Percentiles rank a stretch among this genome's conserved stretches.
Conservation (phyloP, 2,113 vertebrate species). For the Megaleporinus macrocephalus region DNA sequence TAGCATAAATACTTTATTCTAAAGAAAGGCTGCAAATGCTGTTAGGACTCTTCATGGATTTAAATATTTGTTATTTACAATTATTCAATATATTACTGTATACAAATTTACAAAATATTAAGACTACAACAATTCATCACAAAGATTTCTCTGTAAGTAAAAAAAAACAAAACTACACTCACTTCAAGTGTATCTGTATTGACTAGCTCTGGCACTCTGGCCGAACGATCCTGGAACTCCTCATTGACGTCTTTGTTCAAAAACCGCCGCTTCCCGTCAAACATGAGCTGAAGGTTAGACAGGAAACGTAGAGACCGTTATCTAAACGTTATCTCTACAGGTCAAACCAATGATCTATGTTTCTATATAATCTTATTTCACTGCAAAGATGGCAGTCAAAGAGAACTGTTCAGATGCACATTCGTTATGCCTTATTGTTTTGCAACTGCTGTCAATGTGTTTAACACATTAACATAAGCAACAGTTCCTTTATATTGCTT, state of each 20-base stretch:
- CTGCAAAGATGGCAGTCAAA: neutral
- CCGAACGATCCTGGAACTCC: constrained; percentile 58
- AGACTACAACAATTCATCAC: neutral
- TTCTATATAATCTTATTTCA: neutral
- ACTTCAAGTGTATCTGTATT: constrained; percentile 60
- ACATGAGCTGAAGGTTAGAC: constrained; percentile 62
- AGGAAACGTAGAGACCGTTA: neutral
- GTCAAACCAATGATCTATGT: neutral
- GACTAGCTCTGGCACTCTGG: constrained; percentile 59
- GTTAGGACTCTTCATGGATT: too few relatives aligned
- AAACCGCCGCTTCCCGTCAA: constrained; percentile 58
- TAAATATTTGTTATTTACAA: too few relatives aligned
- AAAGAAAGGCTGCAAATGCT: too few relatives aligned
- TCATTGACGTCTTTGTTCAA: constrained; percentile 51
- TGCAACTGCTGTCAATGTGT: too few relatives aligned
- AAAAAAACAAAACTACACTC: neutral
- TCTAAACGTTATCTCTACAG: neutral
- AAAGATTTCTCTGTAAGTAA: neutral
- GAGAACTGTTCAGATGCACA: too few relatives aligned
- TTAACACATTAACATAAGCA: too few relatives aligned
- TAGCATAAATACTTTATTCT: too few relatives aligned
- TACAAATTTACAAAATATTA: too few relatives aligned
- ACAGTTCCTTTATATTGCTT: too few relatives aligned
- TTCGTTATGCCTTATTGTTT: too few relatives aligned
- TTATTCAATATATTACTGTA: too few relatives aligned